Evolutionary conservation across 2,113 vertebrate species (phyloP).

Genomic region (Sinocyclocheilus anophthalmus): DNA sequence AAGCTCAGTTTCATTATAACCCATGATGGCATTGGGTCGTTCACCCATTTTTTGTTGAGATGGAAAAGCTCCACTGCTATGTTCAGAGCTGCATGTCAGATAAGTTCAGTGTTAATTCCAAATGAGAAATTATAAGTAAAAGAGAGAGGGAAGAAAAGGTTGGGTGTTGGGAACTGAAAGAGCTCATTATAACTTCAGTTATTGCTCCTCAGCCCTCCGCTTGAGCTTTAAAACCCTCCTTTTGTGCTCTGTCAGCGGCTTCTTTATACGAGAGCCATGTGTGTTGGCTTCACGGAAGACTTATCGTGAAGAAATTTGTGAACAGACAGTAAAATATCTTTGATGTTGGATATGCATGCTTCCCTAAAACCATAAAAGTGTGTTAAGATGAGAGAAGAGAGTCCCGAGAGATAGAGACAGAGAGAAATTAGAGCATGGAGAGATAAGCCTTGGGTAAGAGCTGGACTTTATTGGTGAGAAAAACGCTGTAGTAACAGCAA

Average conservation of each 20-base stretch:
- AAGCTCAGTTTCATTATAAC: conserved; percentile 11
- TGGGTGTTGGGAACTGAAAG: conserved; percentile 56
- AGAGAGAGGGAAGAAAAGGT: conserved; percentile 34
- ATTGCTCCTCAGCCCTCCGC: conserved; percentile 53
- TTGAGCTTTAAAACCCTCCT: conserved; percentile 63
- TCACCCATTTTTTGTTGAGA: conserved; percentile 60
- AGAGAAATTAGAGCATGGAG: conserved; percentile 32
- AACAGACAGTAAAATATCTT: conserved; percentile 47
- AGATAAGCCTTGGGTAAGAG: conserved; percentile 38
- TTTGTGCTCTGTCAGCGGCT: conserved; percentile 69
- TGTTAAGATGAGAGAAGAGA: conserved; percentile 25
- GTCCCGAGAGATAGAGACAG: conserved; percentile 38
- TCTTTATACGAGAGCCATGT: conserved; percentile 49
- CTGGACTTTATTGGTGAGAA: conserved; percentile 18
- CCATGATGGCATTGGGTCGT: background rate
- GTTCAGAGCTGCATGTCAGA: conserved; percentile 49
- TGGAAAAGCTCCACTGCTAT: conserved; percentile 53
- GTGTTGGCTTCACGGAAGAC: conserved; percentile 41
- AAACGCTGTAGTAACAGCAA: background rate
- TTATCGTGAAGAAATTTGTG: conserved; percentile 31
- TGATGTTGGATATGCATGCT: conserved; percentile 52
- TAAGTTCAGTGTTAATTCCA: conserved; percentile 62
- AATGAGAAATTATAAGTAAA: conserved; percentile 55
- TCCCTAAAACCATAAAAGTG: conserved; percentile 36
- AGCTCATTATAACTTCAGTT: conserved; percentile 61